A percentile compares a stretch with the other conserved stretches of the same genome.
Conservation (phyloP, 2,797 vertebrate genomes). For the Acomys russatus region DNA sequence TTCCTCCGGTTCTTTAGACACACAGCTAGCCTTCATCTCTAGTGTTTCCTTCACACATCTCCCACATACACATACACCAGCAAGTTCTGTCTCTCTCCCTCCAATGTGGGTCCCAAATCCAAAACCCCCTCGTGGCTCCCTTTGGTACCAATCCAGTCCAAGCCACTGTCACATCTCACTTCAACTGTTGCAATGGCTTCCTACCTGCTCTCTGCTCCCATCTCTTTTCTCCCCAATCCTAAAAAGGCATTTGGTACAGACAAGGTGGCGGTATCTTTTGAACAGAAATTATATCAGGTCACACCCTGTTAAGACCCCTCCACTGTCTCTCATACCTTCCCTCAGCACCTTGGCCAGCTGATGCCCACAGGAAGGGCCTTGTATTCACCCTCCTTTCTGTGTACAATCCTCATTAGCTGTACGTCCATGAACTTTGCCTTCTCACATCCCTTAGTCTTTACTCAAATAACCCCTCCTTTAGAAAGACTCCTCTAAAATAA, state of each 20-base stretch:
- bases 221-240: background rate
- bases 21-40: background rate
- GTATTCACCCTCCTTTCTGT: background rate
- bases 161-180: background rate
- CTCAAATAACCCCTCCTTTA: background rate
- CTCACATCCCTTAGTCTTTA: background rate
- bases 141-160: background rate
- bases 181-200: background rate
- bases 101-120: background rate
- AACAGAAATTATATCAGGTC: constrained; percentile 17
- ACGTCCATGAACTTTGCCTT: background rate
- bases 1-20: background rate
- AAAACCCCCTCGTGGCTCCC: background rate
- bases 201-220: background rate
- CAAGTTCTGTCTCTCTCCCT: background rate
- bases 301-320: no score
- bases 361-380: background rate
- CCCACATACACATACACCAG: background rate
- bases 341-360: background rate
- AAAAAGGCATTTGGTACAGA: background rate
- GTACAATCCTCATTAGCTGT: background rate
- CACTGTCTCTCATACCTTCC: background rate
- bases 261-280: background rate
- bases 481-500: background rate
- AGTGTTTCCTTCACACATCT: background rate